These are phyloP conservation scores for Hydropsyche betteni DNA, from an alignment of 2,888 invertebrate species.

Conservation along the genomic window DNA sequence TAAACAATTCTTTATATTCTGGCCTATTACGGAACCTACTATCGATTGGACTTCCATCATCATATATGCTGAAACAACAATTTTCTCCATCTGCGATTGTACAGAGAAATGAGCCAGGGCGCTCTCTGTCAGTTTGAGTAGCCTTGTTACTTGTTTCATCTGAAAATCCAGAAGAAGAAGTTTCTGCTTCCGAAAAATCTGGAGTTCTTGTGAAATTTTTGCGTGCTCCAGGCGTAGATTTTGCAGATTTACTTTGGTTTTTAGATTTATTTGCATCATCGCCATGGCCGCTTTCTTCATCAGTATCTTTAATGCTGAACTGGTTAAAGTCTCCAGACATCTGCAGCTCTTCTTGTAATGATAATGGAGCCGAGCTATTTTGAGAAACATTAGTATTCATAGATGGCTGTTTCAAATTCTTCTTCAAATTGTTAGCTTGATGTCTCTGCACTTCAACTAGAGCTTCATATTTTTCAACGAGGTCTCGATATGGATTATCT, in stretches of 20 bases:
- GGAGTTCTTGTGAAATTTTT: constrained; percentile 77
- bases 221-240: constrained; percentile 58
- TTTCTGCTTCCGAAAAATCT: constrained; percentile 87
- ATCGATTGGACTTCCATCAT: constrained; percentile 80
- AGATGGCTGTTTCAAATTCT: constrained; percentile 56
- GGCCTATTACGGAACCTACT: constrained; percentile 84
- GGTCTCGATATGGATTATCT: constrained; percentile 78
- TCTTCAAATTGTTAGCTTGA: constrained; percentile 66
- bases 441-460: constrained; percentile 79
- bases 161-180: constrained; percentile 83
- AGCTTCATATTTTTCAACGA: constrained; percentile 88
- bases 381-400: constrained; percentile 55
- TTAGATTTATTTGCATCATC: constrained; percentile 58
- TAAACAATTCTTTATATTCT: constrained; percentile 81
- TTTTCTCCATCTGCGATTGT: constrained; percentile 87
- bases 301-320: constrained; percentile 71
- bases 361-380: constrained; percentile 62
- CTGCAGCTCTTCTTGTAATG: constrained; percentile 78
- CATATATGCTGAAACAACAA: constrained; percentile 86
- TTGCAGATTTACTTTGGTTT: constrained; percentile 61
- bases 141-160: constrained; percentile 86
- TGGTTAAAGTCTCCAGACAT: constrained; percentile 78
- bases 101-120: constrained; percentile 83
- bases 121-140: constrained; percentile 81
- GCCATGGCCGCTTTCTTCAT: constrained; percentile 72